phyloP scores from a whole-genome alignment of 2,888 invertebrate genomes.

The Tanypteryx hageni region DNA sequence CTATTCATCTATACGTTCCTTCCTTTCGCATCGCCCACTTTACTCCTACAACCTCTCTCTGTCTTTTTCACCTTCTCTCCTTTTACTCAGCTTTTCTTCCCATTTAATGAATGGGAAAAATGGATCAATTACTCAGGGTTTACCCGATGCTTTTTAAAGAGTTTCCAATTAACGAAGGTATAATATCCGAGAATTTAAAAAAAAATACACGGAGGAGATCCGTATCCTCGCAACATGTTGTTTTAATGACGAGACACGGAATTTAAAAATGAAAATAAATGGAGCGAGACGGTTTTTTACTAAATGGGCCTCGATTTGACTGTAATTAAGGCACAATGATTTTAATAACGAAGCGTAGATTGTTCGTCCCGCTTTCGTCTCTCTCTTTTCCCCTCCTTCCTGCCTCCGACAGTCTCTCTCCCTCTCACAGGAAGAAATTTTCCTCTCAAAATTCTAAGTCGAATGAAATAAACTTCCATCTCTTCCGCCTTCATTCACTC shows the following conservation, averaged over 20 bases:
- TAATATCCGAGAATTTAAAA: background rate
- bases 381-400: background rate
- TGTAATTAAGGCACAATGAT: conserved; percentile 36
- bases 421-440: background rate
- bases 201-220: background rate
- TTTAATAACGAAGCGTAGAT: conserved; percentile 28
- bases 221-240: background rate
- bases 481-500: too few relatives aligned
- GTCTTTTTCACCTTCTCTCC: too few relatives aligned
- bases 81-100: background rate
- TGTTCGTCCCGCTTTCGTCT: background rate
- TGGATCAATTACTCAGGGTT: too few relatives aligned
- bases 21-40: background rate
- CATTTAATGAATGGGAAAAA: too few relatives aligned
- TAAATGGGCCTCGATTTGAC: background rate
- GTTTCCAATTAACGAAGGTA: background rate
- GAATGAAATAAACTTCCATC: background rate
- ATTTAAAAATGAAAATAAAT: background rate
- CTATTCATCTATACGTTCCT: background rate
- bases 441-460: too few relatives aligned
- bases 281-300: background rate
- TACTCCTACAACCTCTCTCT: background rate
- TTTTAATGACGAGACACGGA: background rate
- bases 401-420: background rate
- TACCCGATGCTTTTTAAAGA: background rate